Percentiles rank a stretch among this genome's conserved stretches.
Evolutionary conservation across 2,797 vertebrate species (phyloP).

Genomic region (Notolepis coatsorum): DNA sequence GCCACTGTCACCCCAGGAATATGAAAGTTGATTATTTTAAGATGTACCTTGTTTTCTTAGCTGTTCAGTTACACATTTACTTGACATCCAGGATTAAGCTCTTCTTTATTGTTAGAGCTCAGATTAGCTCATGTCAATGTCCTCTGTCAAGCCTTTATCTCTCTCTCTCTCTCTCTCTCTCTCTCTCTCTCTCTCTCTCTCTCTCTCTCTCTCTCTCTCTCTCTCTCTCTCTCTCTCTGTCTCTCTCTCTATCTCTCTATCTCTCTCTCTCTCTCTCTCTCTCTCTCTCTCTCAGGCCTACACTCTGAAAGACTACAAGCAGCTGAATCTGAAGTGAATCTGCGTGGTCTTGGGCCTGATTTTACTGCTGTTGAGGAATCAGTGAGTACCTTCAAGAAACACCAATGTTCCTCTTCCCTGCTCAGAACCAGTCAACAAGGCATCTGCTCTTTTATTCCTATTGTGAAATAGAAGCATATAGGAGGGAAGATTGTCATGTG

Average conservation of each 20-base stretch:
- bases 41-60: too few relatives aligned
- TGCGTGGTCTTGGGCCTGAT: constrained; percentile 89
- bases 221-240: neutral
- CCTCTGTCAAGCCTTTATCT: neutral
- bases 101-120: too few relatives aligned
- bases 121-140: neutral
- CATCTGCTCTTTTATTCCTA: neutral
- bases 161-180: neutral
- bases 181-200: too few relatives aligned
- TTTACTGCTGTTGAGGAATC: constrained; percentile 80
- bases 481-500: too few relatives aligned
- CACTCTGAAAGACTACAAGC: constrained; percentile 77
- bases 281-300: constrained; percentile 62
- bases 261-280: constrained; percentile 5
- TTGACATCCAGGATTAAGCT: too few relatives aligned
- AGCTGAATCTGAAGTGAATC: constrained; percentile 76
- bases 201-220: neutral
- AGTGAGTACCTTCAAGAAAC: constrained; percentile 76
- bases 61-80: too few relatives aligned
- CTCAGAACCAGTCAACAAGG: neutral
- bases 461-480: too few relatives aligned
- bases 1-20: too few relatives aligned
- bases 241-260: constrained; percentile 1
- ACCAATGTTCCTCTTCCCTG: neutral
- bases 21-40: too few relatives aligned